Conservation (phyloP, 2,113 vertebrate species). For the zebrafish (Danio rerio) region GRCz12tu NC_133195.1:34918001-34918500, state of each 20-base stretch:
- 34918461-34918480: slow-evolving; percentile 73
- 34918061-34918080: slow-evolving; percentile 90
- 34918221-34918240: slow-evolving; percentile 97
- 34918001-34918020: slow-evolving; percentile 97
- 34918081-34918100: slow-evolving; percentile 93
- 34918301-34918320: slow-evolving; percentile 96
- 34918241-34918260: slow-evolving; percentile 98
- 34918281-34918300: slow-evolving; percentile 96
- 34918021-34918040: slow-evolving; percentile 87
- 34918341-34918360: slow-evolving; percentile 97
- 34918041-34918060: slow-evolving; percentile 82
- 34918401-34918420: slow-evolving; percentile 72
- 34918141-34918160: slow-evolving; percentile 98
- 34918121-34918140: slow-evolving; percentile 99
- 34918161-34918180: slow-evolving; percentile 97
- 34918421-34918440: slow-evolving; percentile 58
- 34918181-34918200: slow-evolving; percentile 97
- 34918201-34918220: slow-evolving; percentile 89
- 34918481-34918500: slow-evolving; percentile 81
- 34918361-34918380: slow-evolving; percentile 95
- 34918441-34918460: slow-evolving; percentile 46
- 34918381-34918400: slow-evolving; percentile 78
- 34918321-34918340: slow-evolving; percentile 97
- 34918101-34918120: slow-evolving; percentile 97
- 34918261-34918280: slow-evolving; percentile 97